Evolutionary conservation across 2,113 vertebrate species (phyloP), one percentile per base, ranked within the genome.

Genomic region (Gasterosteus aculeatus): DNA sequence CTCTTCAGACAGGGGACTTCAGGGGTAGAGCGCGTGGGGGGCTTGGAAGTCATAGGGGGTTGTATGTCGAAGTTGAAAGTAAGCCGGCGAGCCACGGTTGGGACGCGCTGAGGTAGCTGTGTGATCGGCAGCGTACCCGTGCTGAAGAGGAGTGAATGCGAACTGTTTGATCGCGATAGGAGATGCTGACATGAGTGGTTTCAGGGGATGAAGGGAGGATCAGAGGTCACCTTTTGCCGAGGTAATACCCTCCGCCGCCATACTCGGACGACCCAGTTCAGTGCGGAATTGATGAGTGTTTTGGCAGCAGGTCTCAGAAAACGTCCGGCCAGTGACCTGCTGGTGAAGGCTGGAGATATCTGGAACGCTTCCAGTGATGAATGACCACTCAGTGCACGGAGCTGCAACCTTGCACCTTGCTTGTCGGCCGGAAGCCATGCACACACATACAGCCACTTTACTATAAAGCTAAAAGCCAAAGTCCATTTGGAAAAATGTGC

Each of bases 301-400:
- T 82, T 85, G 83, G 72, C 84, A 83, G 77, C 60, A 68, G 33
- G 89, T 51, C 85, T 87, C 80, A 84, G 77, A 18, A 51, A 47
- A 44, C 10, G 35, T 56, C 57, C 63, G 3, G 39, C 72, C 9
- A 15, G 76, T 85, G 85, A 87, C 84, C 84, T 1, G 16, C 60
- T 0, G 38, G 41, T 87, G 85, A 88, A 88, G 72, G 85, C 82
- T 78, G 67, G 69, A 73, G 69, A 76, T 88, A 87, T 77, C 78
- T 59, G 44, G 62, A 69, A 72, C 18, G 16, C 67, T 38, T 47
- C 31, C 53, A 10, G 58, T 91, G 91, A 92, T 92, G 72, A 83
- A 92, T 83, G 80, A 85, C 62, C 85, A 87, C 81, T 68, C 54
- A 62, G 70, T 69, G 72, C 69, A 75, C 67, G 49, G 69, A 78